phyloP scores from a whole-genome alignment of 2,888 invertebrate genomes.

The Cataglyphis livida region DNA sequence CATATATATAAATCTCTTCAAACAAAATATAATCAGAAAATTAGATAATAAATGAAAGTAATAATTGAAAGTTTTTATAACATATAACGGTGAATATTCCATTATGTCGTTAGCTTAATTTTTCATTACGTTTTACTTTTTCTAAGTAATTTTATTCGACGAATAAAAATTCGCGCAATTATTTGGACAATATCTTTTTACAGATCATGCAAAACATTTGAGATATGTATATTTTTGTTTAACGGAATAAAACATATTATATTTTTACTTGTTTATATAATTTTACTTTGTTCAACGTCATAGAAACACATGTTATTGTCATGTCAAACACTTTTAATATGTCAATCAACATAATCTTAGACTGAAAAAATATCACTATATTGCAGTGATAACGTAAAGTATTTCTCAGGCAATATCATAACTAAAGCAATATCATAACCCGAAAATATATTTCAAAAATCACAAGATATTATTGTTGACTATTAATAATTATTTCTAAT shows the following conservation, averaged over 20 bases:
- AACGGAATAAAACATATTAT: neutral
- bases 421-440: constrained; percentile 6
- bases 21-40: neutral
- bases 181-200: neutral
- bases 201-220: neutral
- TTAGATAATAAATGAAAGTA: neutral
- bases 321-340: neutral
- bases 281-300: neutral
- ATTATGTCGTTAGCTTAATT: neutral
- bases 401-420: neutral
- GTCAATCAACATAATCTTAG: constrained; percentile 29
- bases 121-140: too few species aligned
- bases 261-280: neutral
- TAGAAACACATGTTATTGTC: neutral
- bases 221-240: neutral
- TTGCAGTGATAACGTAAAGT: neutral
- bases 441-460: constrained; percentile 3
- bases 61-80: neutral
- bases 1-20: neutral
- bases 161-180: neutral
- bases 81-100: neutral
- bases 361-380: constrained; percentile 19
- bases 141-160: too few species aligned
- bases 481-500: constrained; percentile 4
- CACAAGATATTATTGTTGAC: constrained; percentile 20